Base-by-base conservation (phyloP, 2,797 vertebrate genomes). In the Vespertilio murinus region DNA sequence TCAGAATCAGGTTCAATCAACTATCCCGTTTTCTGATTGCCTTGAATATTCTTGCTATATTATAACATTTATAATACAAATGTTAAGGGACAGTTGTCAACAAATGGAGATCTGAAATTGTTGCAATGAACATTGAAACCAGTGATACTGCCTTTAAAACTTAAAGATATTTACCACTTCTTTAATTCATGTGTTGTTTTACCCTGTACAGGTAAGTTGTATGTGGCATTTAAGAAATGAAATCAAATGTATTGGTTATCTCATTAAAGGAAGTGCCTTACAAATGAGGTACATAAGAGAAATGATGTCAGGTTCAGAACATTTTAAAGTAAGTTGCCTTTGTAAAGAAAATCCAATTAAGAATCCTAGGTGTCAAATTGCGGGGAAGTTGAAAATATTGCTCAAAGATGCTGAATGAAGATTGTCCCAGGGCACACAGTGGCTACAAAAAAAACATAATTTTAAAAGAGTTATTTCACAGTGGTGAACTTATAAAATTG, bases 271-370 rank as follows among this genome's bases (percentile, higher is more conserved):
- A 40, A 47, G 35, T 56, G 52, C 40, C 65, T 42, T 38, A 47
- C 35, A 86, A 82, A 88, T n/a, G 69, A 83, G 22, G 33, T 23
- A 38, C n/a, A 30, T 2, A 45, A 28, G 35, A 25, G 61, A 56
- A 85, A 80, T 85, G 71, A 73, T 49, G 18, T 8, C 56, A 38
- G 69, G 25, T 52, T 79, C 33, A 88, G 86, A 74, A 11, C 61
- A 49, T 88, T 40, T 89, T 42, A 91, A 84, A 92, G 25, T n/a
- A 78, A 65, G n/a, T 88, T 90, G 42, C 33, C 20, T 96, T 82
- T 91, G 42, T 61, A 84, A 47, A 73, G 59, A 75, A 79, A 94
- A 91, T 40, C 5, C 49, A 82, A 20, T 64, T 69, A 93, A 54
- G 23, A 88, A 82, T 42, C 38, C 3, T 65, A 3, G n/a, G 40